These are phyloP conservation scores for Electrophaes corylata DNA, from an alignment of 2,888 invertebrate genomes.

Conservation along the genomic window DNA sequence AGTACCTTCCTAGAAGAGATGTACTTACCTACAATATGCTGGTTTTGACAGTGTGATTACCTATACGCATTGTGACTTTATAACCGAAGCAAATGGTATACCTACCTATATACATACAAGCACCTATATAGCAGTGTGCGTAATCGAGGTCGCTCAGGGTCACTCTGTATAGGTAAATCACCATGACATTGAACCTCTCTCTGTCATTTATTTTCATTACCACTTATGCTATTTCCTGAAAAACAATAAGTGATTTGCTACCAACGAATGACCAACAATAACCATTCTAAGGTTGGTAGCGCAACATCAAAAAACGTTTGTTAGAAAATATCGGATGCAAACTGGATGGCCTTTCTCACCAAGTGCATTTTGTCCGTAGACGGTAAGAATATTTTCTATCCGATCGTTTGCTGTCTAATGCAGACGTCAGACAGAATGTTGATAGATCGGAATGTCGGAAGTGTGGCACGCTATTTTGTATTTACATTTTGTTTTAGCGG, in stretches of 20 bases:
- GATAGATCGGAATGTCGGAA: no score
- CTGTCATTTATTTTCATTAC: constrained; percentile 37
- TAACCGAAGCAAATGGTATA: constrained; percentile 39
- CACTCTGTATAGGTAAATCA: constrained; percentile 44
- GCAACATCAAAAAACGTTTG: no score
- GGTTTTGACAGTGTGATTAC: constrained; percentile 14
- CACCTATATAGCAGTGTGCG: constrained; percentile 41
- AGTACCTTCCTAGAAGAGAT: background rate
- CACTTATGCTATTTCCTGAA: constrained; percentile 12
- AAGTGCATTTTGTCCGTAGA: no score
- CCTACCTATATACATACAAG: no score
- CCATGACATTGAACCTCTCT: constrained; percentile 64
- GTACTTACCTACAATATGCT: background rate
- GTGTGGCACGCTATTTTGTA: no score
- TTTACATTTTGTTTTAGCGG: no score
- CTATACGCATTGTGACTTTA: constrained; percentile 22
- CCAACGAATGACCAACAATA: background rate
- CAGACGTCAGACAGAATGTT: no score
- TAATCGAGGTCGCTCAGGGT: constrained; percentile 54
- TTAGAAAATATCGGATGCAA: no score
- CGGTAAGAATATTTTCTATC: no score
- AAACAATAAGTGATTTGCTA: constrained; percentile 10
- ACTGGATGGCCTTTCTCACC: no score
- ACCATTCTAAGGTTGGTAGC: no score
- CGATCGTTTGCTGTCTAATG: no score